Conservation (phyloP, 1,140 invertebrate genomes). For the Macrobrachium rosenbergii region DNA sequence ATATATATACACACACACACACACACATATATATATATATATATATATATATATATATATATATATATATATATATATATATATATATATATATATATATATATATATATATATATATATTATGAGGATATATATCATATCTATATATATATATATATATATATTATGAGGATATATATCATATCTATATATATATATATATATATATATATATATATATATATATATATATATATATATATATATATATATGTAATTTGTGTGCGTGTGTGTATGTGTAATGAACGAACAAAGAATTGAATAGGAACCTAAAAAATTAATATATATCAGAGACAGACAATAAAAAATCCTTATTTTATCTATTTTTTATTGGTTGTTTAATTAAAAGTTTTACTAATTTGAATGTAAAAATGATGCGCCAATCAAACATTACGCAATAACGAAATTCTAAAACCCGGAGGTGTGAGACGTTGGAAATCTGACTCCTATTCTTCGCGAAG, state of each 20-base stretch:
- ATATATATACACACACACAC: not conserved
- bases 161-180: no score
- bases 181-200: slow-evolving; percentile 30
- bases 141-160: not conserved
- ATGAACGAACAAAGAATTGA: not conserved
- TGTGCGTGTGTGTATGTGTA: not conserved
- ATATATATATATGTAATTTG: slow-evolving; percentile 26
- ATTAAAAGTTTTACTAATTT: no score
- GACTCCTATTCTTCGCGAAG: no score
- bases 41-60: slow-evolving; percentile 33
- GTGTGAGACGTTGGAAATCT: no score
- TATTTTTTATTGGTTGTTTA: no score
- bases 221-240: slow-evolving; percentile 39
- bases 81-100: slow-evolving; percentile 22
- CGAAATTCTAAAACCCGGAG: no score
- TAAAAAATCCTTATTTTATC: no score
- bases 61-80: slow-evolving; percentile 39
- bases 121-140: no score
- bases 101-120: no score
- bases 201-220: slow-evolving; percentile 37
- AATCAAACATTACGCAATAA: no score
- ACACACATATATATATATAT: slow-evolving; percentile 4
- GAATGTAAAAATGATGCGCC: no score
- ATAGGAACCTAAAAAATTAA: not conserved
- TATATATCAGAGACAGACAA: no score